Conservation (phyloP, 2,797 vertebrate species). For the Taeniopygia guttata region DNA sequence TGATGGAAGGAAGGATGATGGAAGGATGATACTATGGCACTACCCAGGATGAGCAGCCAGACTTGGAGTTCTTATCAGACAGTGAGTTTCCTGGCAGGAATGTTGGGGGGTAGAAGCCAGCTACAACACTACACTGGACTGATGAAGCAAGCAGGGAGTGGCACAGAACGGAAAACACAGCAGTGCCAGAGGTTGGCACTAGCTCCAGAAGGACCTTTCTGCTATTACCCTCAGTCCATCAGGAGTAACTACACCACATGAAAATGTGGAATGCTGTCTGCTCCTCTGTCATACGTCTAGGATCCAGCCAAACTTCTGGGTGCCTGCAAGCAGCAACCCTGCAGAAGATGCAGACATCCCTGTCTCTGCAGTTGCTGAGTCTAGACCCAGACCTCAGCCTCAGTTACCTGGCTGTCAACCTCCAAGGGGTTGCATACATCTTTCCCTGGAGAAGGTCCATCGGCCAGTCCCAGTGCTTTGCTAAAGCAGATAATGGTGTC, state of each 20-base stretch:
- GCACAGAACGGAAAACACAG: background rate
- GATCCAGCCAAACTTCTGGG: background rate
- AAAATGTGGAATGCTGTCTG: background rate
- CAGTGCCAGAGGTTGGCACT: fast-evolving
- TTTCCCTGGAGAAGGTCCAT: background rate
- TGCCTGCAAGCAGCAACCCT: background rate
- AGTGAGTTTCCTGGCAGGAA: background rate
- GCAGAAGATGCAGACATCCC: background rate
- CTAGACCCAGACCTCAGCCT: background rate
- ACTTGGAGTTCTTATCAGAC: background rate
- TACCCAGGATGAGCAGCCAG: background rate
- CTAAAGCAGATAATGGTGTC: conserved; percentile 28
- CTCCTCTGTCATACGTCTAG: background rate
- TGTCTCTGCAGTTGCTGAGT: background rate
- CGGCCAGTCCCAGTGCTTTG: background rate
- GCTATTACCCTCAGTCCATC: background rate
- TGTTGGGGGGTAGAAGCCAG: background rate
- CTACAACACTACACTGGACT: background rate
- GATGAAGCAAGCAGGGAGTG: background rate
- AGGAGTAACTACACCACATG: background rate
- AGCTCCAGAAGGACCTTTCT: background rate
- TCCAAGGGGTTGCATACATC: background rate
- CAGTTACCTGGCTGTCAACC: fast-evolving
- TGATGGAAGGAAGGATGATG: background rate
- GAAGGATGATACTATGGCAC: background rate